Conservation (phyloP, 1,140 invertebrate genomes). For the Wasmannia auropunctata region DNA sequence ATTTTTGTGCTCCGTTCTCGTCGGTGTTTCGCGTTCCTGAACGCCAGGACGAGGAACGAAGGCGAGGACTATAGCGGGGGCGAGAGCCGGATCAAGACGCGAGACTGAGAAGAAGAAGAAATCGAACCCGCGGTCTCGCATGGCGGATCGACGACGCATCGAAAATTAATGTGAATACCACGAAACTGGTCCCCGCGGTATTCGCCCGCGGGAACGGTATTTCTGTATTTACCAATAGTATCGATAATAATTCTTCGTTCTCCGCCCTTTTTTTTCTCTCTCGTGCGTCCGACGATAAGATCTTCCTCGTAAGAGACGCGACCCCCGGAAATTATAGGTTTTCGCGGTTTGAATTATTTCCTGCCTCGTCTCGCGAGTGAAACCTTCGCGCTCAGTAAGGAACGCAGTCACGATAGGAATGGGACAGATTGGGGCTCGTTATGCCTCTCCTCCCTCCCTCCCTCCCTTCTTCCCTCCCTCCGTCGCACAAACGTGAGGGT, state of each 20-base stretch:
- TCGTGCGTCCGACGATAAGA: slow-evolving; percentile 73
- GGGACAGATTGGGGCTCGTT: slow-evolving; percentile 45
- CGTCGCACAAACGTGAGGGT: neutral
- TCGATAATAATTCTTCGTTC: slow-evolving; percentile 78
- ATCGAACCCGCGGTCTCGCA: slow-evolving; percentile 67
- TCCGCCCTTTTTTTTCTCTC: neutral
- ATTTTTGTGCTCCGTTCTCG: slow-evolving; percentile 64
- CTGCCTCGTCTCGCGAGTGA: slow-evolving; percentile 55
- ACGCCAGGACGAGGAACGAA: slow-evolving; percentile 52
- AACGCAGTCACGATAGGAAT: slow-evolving; percentile 19
- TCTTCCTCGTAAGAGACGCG: slow-evolving; percentile 72
- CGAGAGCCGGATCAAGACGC: slow-evolving; percentile 24
- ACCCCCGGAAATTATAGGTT: slow-evolving; percentile 80
- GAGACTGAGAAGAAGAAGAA: slow-evolving; percentile 70
- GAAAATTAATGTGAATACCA: slow-evolving; percentile 78
- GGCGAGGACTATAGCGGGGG: neutral
- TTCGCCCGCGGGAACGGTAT: slow-evolving; percentile 74
- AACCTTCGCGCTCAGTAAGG: slow-evolving; percentile 16
- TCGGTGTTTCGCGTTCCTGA: slow-evolving; percentile 59
- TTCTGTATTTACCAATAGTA: slow-evolving; percentile 80
- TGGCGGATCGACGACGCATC: slow-evolving; percentile 76
- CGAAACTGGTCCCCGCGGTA: slow-evolving; percentile 76
- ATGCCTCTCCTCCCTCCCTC: neutral
- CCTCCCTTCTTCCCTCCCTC: neutral
- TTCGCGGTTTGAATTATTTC: slow-evolving; percentile 81